These are phyloP conservation scores for Palythoa grandis DNA, from an alignment of 92 coral and sea anemone species.

Conservation along the genomic window DNA sequence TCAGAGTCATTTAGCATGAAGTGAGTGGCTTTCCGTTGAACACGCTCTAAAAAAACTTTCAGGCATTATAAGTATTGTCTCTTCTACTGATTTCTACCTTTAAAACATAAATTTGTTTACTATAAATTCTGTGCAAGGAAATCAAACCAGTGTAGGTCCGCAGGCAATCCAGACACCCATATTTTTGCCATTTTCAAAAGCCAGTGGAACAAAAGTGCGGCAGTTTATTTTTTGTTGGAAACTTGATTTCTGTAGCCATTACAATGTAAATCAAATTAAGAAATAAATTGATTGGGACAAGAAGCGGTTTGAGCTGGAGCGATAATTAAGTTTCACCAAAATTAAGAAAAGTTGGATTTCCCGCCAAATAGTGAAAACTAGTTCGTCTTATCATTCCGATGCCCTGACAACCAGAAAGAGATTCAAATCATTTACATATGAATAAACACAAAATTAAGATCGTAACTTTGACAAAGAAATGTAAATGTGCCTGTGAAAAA, in stretches of 20 bases:
- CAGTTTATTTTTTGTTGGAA: constrained; percentile 8
- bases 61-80: too few relatives aligned
- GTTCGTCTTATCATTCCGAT: constrained; percentile 10
- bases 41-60: too few relatives aligned
- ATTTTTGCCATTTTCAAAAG: too few relatives aligned
- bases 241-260: constrained; percentile 13
- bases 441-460: neutral
- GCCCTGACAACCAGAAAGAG: constrained; percentile 16
- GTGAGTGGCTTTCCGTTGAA: too few relatives aligned
- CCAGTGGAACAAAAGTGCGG: too few relatives aligned
- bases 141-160: too few relatives aligned
- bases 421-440: neutral
- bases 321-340: neutral
- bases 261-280: too few relatives aligned
- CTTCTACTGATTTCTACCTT: too few relatives aligned
- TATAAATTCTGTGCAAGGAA: too few relatives aligned
- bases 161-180: too few relatives aligned
- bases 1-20: too few relatives aligned
- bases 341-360: constrained; percentile 16
- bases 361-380: constrained; percentile 9
- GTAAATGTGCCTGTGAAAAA: constrained; percentile 12
- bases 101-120: too few relatives aligned
- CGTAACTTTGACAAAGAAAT: neutral
- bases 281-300: neutral
- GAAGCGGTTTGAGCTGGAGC: neutral